Percentiles rank a stretch among this genome's conserved stretches.
Conservation (phyloP, 2,888 invertebrate genomes). For the Aleiodes testaceus region DNA sequence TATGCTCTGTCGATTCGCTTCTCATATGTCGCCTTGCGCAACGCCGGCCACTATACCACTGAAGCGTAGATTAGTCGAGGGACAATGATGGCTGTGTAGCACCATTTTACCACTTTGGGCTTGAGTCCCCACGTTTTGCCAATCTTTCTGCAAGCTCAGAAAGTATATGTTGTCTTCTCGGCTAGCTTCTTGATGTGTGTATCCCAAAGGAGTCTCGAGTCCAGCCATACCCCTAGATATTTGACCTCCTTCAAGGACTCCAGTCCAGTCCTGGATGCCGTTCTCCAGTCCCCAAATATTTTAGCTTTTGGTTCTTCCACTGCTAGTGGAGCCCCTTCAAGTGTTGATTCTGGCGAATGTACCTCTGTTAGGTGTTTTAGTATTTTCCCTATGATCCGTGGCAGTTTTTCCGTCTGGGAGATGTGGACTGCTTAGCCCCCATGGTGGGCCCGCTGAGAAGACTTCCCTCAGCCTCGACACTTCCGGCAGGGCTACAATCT, state of each 20-base stretch:
- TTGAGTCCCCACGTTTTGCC: slow-evolving; percentile 46
- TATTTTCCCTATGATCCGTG: slow-evolving; percentile 29
- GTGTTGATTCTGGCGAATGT: slow-evolving; percentile 30
- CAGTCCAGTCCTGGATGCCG: no score
- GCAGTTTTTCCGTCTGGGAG: no score
- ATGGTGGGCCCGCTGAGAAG: no score
- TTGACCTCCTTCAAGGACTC: not conserved
- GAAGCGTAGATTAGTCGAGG: slow-evolving; percentile 41
- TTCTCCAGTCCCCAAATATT: no score
- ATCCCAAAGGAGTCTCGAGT: slow-evolving; percentile 32
- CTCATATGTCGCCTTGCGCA: not conserved
- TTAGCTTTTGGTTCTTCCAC: no score
- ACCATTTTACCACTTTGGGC: slow-evolving; percentile 46
- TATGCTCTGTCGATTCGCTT: slow-evolving; percentile 20
- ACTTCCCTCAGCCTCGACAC: no score
- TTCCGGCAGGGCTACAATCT: no score
- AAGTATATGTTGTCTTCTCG: slow-evolving; percentile 22
- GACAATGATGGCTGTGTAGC: slow-evolving; percentile 44
- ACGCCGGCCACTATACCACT: slow-evolving; percentile 41
- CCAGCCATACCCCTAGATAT: slow-evolving; percentile 28
- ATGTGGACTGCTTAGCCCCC: no score
- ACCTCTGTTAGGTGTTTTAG: slow-evolving; percentile 37
- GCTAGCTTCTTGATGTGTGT: slow-evolving; percentile 26
- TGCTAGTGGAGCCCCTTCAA: no score
- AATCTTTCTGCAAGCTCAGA: slow-evolving; percentile 41